These are phyloP conservation scores for Malthinus flaveolus DNA, from an alignment of 2,888 invertebrate genomes.

Conservation along the genomic window DNA sequence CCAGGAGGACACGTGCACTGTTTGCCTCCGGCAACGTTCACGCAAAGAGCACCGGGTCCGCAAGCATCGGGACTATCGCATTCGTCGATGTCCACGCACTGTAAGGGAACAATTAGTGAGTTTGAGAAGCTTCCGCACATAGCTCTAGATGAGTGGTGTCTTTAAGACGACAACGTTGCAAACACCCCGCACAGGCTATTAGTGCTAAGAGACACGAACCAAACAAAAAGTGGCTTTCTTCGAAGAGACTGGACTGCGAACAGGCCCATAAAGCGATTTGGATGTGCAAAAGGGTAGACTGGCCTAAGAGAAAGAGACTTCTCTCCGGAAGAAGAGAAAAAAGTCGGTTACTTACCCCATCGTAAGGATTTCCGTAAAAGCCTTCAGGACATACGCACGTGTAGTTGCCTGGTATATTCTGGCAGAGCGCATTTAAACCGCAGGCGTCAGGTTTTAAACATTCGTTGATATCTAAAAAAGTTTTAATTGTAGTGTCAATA, in stretches of 20 bases:
- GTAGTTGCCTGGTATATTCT: conserved; percentile 84
- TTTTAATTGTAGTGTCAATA: no score
- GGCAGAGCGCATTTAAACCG: conserved; percentile 79
- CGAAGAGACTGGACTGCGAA: no score
- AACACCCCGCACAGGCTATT: neutral
- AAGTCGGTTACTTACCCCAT: conserved; percentile 57
- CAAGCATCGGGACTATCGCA: conserved; percentile 74
- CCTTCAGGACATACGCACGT: conserved; percentile 84
- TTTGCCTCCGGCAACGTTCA: conserved; percentile 77
- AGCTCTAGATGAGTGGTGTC: no score
- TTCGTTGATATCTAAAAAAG: conserved; percentile 78
- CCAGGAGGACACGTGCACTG: conserved; percentile 85
- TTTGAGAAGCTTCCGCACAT: neutral
- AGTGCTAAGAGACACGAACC: neutral
- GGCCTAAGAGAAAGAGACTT: no score
- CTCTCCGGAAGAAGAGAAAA: no score
- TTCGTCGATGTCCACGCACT: conserved; percentile 86
- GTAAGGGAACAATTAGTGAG: conserved; percentile 6
- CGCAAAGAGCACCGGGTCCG: conserved; percentile 77
- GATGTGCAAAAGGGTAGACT: no score
- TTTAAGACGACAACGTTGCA: no score
- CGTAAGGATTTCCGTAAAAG: conserved; percentile 81
- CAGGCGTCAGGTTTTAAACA: conserved; percentile 81
- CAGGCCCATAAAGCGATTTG: no score
- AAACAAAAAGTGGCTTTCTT: neutral